These are phyloP conservation scores for Adelphocoris suturalis DNA, from an alignment of 2,888 invertebrate genomes.

Conservation along the genomic window DNA sequence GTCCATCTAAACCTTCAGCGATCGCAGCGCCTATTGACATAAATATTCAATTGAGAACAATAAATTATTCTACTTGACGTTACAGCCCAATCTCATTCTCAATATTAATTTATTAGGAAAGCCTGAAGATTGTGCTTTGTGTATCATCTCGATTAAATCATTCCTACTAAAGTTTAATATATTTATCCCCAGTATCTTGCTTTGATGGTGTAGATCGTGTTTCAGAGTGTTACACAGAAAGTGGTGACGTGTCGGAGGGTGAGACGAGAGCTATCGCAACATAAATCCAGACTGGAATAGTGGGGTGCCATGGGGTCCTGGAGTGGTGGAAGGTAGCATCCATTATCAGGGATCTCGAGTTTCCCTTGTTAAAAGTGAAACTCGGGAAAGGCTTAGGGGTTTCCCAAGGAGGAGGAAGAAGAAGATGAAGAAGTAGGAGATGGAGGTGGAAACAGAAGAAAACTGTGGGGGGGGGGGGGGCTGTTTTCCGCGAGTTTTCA, in stretches of 20 bases:
- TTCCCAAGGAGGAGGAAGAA: not conserved
- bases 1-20: no score
- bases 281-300: constrained; percentile 48
- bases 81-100: no score
- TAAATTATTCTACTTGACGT: no score
- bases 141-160: no score
- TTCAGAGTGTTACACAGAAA: not conserved
- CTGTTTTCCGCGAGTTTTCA: constrained; percentile 39
- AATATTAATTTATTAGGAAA: no score
- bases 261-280: constrained; percentile 37
- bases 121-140: no score
- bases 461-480: not conserved
- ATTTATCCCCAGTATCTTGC: no score
- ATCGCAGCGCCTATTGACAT: no score
- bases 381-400: constrained; percentile 18
- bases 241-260: not conserved
- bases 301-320: not conserved
- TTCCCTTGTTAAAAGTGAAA: constrained; percentile 68
- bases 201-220: not conserved
- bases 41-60: no score
- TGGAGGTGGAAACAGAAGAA: constrained; percentile 13
- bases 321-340: constrained; percentile 29
- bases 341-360: constrained; percentile 64
- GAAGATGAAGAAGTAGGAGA: not conserved
- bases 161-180: no score